Evolutionary conservation across 2,888 invertebrate species (phyloP), one percentile per base, ranked within the genome.

Genomic region (Plemyria rubiginata): DNA sequence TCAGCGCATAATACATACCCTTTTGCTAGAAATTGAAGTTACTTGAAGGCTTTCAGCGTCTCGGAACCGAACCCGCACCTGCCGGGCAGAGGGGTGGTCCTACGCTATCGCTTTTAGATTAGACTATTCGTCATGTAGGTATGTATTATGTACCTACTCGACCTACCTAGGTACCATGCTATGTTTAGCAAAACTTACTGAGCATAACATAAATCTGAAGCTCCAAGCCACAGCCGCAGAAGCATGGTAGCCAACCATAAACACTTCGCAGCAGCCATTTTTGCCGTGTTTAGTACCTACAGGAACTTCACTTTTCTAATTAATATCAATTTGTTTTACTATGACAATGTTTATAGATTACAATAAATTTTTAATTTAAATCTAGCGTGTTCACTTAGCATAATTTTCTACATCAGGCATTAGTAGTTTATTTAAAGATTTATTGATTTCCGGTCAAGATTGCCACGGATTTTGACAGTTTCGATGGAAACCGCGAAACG

Each of bases 161-260:
- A 36, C 9, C 36, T 38, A 11, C 36, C 8, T 38, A 22, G 3
- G 22, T 22, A 22, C 22, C 22, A 3, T 38, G 11, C 7, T 38
- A 38, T 3, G 36, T 38, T 38, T 38, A 38, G 36, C 2, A 3
- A 59, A 64, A 90, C 93, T 92, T 82, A 93, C 93, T 93, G 93
- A 60, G 93, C 91, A 73, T 91, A 92, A 70, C 93, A 93, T 6
- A 93, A 76, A 65, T 93, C 92, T 1, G 92, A 86, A 11, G 93
- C 91, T 43, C 87, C 88, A 15, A 93, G 79, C 87, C 91, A 90
- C 0, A 92, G 78, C 15, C 88, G 82, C 36, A 91, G 77, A 45
- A 90, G 79, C 54, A 85, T 86, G 22, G 88, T 90, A 6, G 85
- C 80, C 51, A 87, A 51, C 87, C 92, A 92, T 54, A 92, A 68